Percentiles rank a stretch among this genome's conserved stretches.
Evolutionary conservation across 1,140 invertebrate species (phyloP).

Genomic region (Eriocheir sinensis): DNA sequence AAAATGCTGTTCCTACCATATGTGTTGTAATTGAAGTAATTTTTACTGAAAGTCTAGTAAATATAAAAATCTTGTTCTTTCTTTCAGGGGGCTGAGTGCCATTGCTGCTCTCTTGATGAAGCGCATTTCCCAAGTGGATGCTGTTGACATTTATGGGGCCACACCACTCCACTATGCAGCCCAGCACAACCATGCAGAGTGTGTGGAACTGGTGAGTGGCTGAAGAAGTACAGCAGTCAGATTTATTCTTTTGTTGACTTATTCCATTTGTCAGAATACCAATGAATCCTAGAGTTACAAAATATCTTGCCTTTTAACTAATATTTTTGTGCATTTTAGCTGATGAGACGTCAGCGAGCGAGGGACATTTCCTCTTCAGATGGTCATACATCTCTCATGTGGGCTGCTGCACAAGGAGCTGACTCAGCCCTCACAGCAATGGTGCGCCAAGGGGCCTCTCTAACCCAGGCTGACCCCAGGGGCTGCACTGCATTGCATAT

Average conservation of each 20-base stretch:
- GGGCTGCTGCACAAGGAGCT: conserved; percentile 68
- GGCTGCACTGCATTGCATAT: conserved; percentile 73
- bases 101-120: conserved; percentile 64
- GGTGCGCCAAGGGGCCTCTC: conserved; percentile 62
- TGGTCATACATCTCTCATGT: conserved; percentile 64
- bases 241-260: no score
- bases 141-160: conserved; percentile 72
- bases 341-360: conserved; percentile 66
- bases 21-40: neutral
- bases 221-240: no score
- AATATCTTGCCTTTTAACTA: no score
- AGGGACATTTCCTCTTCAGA: conserved; percentile 64
- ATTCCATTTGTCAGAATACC: no score
- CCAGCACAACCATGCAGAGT: conserved; percentile 62
- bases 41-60: neutral
- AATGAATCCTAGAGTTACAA: no score
- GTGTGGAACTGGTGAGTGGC: conserved; percentile 67
- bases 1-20: neutral
- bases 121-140: conserved; percentile 54
- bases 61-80: neutral
- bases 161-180: conserved; percentile 71
- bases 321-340: conserved; percentile 48
- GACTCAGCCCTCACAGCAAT: conserved; percentile 67
- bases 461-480: conserved; percentile 61
- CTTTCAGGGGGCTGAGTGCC: conserved; percentile 60